phyloP scores from a whole-genome alignment of 2,797 vertebrate species.

The Darevskia mixta region DNA sequence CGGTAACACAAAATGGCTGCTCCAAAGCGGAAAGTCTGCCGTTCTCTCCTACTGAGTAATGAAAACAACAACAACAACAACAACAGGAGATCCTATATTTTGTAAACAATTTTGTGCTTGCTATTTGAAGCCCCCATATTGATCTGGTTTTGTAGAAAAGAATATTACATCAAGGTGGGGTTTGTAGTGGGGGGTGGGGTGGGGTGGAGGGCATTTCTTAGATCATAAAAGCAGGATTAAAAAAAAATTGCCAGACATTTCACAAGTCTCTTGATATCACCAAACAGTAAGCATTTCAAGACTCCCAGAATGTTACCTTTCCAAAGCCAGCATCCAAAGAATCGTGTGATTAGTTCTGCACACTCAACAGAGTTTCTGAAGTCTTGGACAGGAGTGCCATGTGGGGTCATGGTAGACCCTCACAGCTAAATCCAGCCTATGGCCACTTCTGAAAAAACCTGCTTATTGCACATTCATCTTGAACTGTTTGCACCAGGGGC shows the following conservation, averaged over 20 bases:
- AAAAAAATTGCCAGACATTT: background rate
- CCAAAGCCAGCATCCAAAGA: background rate
- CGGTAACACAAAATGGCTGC: slow-evolving; percentile 99
- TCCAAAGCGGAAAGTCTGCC: slow-evolving; percentile 90
- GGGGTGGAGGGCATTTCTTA: background rate
- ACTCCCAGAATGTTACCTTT: background rate
- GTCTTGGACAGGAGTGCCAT: background rate
- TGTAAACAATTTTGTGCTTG: slow-evolving; percentile 91
- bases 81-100: slow-evolving; percentile 96
- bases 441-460: no score
- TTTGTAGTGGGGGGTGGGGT: no score
- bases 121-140: slow-evolving; percentile 89
- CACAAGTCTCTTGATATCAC: background rate
- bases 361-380: no score
- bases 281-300: background rate
- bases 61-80: slow-evolving; percentile 99
- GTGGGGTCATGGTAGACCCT: background rate
- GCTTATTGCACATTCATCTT: no score
- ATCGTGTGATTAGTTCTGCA: background rate
- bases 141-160: background rate
- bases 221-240: background rate
- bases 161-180: background rate
- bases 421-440: background rate
- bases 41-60: slow-evolving; percentile 92
- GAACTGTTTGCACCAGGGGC: no score